These are phyloP conservation scores for Dromas ardeola DNA, from an alignment of 2,113 vertebrate species.

Conservation along the genomic window DNA sequence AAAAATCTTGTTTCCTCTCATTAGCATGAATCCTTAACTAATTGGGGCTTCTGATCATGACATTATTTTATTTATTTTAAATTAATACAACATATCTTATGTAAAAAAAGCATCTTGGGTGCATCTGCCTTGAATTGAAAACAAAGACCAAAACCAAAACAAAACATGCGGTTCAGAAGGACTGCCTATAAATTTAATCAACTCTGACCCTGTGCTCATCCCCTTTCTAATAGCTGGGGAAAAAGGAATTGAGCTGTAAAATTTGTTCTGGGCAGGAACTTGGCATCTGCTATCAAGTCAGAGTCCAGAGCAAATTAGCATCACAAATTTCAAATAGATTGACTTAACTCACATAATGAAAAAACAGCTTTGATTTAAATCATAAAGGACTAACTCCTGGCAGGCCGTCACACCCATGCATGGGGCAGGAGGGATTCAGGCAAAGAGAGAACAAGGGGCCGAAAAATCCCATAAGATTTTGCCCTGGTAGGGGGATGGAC, in stretches of 20 bases:
- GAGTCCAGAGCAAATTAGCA: constrained; percentile 32
- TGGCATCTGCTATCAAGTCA: constrained; percentile 33
- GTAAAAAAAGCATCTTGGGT: not conserved
- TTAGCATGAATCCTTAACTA: not conserved
- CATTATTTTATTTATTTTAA: not conserved
- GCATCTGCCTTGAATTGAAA: not conserved
- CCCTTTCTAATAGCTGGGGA: not conserved
- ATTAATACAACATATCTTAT: not conserved
- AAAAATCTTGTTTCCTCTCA: not conserved
- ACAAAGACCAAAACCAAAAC: not conserved
- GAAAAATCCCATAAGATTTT: not conserved
- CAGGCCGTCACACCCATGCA: not conserved
- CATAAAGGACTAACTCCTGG: not conserved
- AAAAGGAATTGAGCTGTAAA: constrained; percentile 50
- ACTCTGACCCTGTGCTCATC: not conserved
- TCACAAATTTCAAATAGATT: constrained; percentile 44
- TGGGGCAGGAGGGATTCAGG: not conserved
- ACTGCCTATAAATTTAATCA: constrained; percentile 3
- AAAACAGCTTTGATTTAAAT: constrained; percentile 59
- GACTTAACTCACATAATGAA: not conserved
- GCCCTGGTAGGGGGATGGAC: not conserved
- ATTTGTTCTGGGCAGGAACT: constrained; percentile 40
- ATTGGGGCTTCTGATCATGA: not conserved
- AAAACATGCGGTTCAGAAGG: not conserved
- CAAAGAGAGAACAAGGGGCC: not conserved